Evolutionary conservation across 2,797 vertebrate genomes (phyloP).

Genomic region (Xenentodon cancila): DNA sequence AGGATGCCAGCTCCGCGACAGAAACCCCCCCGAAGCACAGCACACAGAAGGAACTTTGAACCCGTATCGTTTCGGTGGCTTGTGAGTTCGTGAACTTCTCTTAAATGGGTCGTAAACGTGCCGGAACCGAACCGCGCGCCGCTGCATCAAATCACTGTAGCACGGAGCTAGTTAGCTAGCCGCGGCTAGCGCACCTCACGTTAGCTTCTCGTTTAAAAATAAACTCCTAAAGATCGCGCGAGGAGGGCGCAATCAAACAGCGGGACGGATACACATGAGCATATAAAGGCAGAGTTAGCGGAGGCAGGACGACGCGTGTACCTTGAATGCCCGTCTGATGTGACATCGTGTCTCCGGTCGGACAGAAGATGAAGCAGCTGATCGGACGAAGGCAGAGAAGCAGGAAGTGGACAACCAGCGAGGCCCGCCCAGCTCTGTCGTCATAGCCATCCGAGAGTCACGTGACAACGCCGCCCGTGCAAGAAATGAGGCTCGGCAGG

Average conservation of each 20-base stretch:
- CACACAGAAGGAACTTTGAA: too few relatives aligned
- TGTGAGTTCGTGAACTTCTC: conserved; percentile 4
- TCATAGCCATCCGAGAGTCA: conserved; percentile 16
- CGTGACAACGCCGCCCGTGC: background rate
- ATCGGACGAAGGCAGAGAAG: conserved; percentile 67
- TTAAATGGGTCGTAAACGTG: conserved; percentile 35
- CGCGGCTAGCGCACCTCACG: conserved; percentile 58
- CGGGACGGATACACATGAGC: rapidly evolving
- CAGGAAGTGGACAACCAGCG: conserved; percentile 71
- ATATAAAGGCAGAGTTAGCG: too few relatives aligned
- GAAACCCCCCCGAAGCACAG: background rate
- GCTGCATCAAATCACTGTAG: conserved; percentile 57
- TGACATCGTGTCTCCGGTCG: conserved; percentile 86
- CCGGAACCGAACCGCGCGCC: conserved; percentile 15
- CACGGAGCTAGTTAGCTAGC: conserved; percentile 54
- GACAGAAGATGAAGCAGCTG: conserved; percentile 64
- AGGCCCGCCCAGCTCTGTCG: conserved; percentile 35
- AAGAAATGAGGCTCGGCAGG: too few relatives aligned
- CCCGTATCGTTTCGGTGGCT: background rate
- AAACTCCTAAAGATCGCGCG: background rate
- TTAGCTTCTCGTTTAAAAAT: conserved; percentile 9
- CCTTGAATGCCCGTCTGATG: conserved; percentile 98
- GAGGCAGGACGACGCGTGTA: conserved; percentile 49
- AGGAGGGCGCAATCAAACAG: background rate
- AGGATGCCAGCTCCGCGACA: background rate